Evolutionary conservation across 2,797 vertebrate genomes (phyloP).

Genomic region (Sebastes taczanowskii): DNA sequence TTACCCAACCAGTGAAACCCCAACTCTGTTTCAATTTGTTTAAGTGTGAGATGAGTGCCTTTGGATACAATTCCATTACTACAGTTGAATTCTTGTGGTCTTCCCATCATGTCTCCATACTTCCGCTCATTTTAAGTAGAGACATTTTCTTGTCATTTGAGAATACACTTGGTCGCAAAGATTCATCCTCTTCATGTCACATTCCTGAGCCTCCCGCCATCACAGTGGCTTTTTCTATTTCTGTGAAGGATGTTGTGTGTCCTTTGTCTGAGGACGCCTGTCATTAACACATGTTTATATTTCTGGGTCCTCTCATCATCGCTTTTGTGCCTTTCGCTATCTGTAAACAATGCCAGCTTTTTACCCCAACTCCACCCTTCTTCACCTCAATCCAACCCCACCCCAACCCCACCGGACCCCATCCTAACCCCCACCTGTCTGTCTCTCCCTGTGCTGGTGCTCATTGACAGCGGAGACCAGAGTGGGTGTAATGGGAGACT

Average conservation of each 20-base stretch:
- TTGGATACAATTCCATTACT: neutral
- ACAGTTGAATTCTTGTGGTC: neutral
- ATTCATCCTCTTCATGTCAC: neutral
- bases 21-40: neutral
- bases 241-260: neutral
- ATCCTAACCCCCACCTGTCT: conserved; percentile 18
- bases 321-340: neutral
- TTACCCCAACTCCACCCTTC: conserved; percentile 18
- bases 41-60: neutral
- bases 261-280: conserved; percentile 4
- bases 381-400: conserved; percentile 9
- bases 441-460: neutral
- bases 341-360: conserved; percentile 47
- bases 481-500: conserved; percentile 51
- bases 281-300: conserved; percentile 41
- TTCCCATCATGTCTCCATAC: neutral
- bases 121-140: neutral
- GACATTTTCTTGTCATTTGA: neutral
- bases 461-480: conserved; percentile 6
- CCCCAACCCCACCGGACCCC: neutral
- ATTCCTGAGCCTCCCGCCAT: too few species aligned
- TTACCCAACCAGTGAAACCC: neutral
- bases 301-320: conserved; percentile 21
- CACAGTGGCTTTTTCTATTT: conserved; percentile 3
- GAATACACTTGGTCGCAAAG: neutral